Base-by-base conservation (phyloP, 2,797 vertebrate genomes). In the Australoheros facetus region DNA sequence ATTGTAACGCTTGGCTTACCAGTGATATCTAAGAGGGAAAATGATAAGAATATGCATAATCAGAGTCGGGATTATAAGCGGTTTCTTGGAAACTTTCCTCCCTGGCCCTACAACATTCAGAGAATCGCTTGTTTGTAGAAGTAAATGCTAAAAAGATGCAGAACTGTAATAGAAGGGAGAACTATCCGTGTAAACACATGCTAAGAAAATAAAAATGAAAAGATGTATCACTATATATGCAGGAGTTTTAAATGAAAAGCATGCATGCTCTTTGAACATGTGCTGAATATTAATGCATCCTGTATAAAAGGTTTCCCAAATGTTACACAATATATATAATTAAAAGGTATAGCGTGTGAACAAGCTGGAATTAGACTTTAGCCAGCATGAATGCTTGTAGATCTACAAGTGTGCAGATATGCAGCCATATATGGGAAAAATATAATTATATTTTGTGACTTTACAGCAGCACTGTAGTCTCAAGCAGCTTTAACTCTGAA, bases 231-330 rank as follows among this genome's bases (percentile, higher is more conserved):
- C 7, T 39, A 45, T 16, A 45, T 9, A 11, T 42, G 8, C 51
- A 70, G 34, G 58, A 13, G 12, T 39, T 32, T 54, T 60, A 56
- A 60, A 60, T 56, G 11, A 66, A 71, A 82, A 62, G 34, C 56
- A 53, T 75, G 2, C 55, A 58, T 79, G 7, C 72, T 60, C 60
- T 56, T 78, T 78, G 69, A 85, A 75, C 9, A 39, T 56, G 3
- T 3, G 19, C 5, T 56, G 4, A 56, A 80, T 78, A 83, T 80
- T 82, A 64, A 60, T 57, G 3, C 21, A 79, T 79, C 7, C 72
- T 53, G 21, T 73, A 4, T 54, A 17, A 81, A 37, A 37, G 70
- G n/a, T 77, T 78, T 77, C n/a, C n/a, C 4, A 53, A 30, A 75
- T 30, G 21, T 32, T 26, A 39, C 54, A 4, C 12, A 21, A 16